Percentiles rank a stretch among this genome's conserved stretches.
phyloP scores from a whole-genome alignment of 2,888 invertebrate genomes.

The Heliconius ethilla region DNA sequence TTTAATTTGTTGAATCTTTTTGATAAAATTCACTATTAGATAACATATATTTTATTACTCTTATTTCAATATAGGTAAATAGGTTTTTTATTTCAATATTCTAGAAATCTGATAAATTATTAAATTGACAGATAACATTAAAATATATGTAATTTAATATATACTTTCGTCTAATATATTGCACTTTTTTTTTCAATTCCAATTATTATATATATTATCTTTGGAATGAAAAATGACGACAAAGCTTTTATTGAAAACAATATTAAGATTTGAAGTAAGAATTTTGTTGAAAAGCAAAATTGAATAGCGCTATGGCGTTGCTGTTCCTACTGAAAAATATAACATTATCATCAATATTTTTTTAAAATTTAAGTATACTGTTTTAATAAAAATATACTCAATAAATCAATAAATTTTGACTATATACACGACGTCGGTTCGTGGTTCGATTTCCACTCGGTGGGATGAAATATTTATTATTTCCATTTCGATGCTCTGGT shows the following conservation, averaged over 20 bases:
- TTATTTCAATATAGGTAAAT: constrained; percentile 18
- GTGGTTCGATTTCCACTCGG: no score
- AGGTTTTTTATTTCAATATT: constrained; percentile 1
- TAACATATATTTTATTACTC: constrained; percentile 4
- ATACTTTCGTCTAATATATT: background rate
- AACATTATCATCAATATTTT: no score
- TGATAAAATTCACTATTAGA: background rate
- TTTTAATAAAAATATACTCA: background rate
- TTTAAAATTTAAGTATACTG: no score
- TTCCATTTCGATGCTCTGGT: no score
- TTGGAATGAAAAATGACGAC: background rate
- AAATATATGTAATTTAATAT: background rate
- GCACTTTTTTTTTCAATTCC: constrained; percentile 25
- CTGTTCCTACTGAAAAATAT: no score
- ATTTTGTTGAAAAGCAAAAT: no score
- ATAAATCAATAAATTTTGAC: background rate
- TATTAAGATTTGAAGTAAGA: no score
- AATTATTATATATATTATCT: constrained; percentile 13
- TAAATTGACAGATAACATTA: constrained; percentile 10
- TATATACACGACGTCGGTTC: no score
- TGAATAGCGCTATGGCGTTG: no score
- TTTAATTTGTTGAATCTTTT: background rate
- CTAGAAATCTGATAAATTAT: constrained; percentile 7
- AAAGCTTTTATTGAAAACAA: background rate
- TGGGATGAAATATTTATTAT: no score